A percentile compares a stretch with the other conserved stretches of the same genome.
phyloP scores from a whole-genome alignment of 1,140 invertebrate genomes.

The Laodelphax striatellus region DNA sequence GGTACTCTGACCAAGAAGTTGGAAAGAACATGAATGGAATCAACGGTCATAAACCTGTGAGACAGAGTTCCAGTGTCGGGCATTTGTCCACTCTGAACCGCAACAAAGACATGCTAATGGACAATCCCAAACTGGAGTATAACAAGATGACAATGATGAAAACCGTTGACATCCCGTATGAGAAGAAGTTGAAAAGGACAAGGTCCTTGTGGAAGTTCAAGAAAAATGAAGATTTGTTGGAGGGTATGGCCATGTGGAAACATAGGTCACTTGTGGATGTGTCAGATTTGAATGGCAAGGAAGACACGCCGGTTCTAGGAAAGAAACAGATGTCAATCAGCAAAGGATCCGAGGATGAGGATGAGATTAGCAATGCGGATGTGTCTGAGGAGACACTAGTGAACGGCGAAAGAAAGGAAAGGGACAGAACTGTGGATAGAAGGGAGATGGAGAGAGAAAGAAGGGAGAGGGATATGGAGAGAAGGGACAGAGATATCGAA shows the following conservation, averaged over 20 bases:
- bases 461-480: background rate
- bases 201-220: slow-evolving; percentile 72
- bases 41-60: slow-evolving; percentile 12
- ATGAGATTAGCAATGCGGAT: slow-evolving; percentile 29
- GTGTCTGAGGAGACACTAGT: slow-evolving; percentile 26
- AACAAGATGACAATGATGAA: slow-evolving; percentile 25
- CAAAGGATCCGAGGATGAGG: slow-evolving; percentile 27
- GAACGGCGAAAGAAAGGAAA: slow-evolving; percentile 17
- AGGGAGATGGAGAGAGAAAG: background rate
- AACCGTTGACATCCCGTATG: slow-evolving; percentile 20
- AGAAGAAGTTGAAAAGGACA: slow-evolving; percentile 51
- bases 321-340: slow-evolving; percentile 35
- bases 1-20: slow-evolving; percentile 22
- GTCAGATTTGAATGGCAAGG: slow-evolving; percentile 28
- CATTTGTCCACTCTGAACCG: slow-evolving; percentile 19
- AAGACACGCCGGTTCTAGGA: slow-evolving; percentile 30
- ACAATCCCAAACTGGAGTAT: slow-evolving; percentile 37
- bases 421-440: background rate
- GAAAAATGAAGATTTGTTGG: slow-evolving; percentile 54
- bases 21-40: slow-evolving; percentile 12
- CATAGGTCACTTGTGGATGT: slow-evolving; percentile 70
- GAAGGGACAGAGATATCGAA: background rate
- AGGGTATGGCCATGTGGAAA: slow-evolving; percentile 75
- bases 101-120: slow-evolving; percentile 21
- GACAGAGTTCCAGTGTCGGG: slow-evolving; percentile 22